Conservation (phyloP, 2,888 invertebrate genomes). For the Andrena camellia region DNA sequence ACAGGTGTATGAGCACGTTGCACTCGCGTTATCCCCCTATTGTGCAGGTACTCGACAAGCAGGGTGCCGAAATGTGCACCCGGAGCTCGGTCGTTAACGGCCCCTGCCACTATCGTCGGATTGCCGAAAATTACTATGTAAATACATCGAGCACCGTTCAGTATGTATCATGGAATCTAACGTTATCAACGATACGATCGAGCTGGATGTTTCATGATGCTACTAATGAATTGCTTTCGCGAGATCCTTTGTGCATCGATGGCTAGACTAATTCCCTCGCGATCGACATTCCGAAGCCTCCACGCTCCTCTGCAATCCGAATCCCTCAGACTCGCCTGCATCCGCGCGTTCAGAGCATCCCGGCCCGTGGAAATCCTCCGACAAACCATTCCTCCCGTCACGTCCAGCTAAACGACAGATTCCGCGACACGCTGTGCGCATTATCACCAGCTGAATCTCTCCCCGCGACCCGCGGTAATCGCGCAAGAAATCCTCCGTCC, state of each 20-base stretch:
- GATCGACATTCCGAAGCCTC: background rate
- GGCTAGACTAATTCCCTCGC: background rate
- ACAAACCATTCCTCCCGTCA: slow-evolving; percentile 35
- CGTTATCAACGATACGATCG: too few species aligned
- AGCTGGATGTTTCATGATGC: too few species aligned
- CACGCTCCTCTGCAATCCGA: background rate
- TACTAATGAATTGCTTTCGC: too few species aligned
- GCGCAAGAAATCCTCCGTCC: slow-evolving; percentile 59
- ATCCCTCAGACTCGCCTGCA: background rate
- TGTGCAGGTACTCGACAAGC: slow-evolving; percentile 35
- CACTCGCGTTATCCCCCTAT: slow-evolving; percentile 40
- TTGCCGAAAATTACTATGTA: too few species aligned
- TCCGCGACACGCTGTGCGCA: slow-evolving; percentile 49
- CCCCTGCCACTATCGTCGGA: background rate
- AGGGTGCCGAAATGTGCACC: slow-evolving; percentile 42
- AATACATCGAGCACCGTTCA: background rate
- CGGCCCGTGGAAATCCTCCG: background rate
- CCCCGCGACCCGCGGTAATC: slow-evolving; percentile 31
- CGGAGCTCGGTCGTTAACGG: slow-evolving; percentile 10
- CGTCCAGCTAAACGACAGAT: slow-evolving; percentile 43
- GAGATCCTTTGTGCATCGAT: too few species aligned
- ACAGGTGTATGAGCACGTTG: slow-evolving; percentile 55
- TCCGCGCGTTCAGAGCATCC: background rate
- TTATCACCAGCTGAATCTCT: slow-evolving; percentile 61
- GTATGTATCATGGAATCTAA: background rate